Conservation (phyloP, 2,797 vertebrate species). For the Protonibea diacanthus region DNA sequence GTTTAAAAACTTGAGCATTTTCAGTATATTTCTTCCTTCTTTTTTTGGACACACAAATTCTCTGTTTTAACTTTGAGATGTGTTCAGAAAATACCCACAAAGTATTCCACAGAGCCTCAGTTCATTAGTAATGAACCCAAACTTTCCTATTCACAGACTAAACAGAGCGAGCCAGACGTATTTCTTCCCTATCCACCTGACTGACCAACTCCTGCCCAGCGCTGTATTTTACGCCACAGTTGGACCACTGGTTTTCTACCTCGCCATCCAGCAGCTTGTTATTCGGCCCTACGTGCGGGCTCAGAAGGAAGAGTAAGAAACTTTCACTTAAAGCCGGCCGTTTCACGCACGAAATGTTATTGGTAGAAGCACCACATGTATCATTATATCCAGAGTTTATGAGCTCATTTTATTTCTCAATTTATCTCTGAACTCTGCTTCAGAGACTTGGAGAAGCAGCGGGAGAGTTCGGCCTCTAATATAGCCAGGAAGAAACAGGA, state of each 20-base stretch:
- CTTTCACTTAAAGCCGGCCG: conserved; percentile 31
- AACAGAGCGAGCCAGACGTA: conserved; percentile 99
- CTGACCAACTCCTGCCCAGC: conserved; percentile 97
- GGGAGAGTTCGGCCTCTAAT: conserved; percentile 91
- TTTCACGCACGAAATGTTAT: conserved; percentile 52
- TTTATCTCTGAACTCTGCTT: conserved; percentile 52
- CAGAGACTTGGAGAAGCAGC: conserved; percentile 96
- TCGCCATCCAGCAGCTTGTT: conserved; percentile 94
- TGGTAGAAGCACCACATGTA: conserved; percentile 32
- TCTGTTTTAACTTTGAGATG: background rate
- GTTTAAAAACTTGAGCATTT: conserved; percentile 1
- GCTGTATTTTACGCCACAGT: conserved; percentile 98
- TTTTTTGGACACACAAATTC: too few species aligned
- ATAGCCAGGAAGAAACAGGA: conserved; percentile 95
- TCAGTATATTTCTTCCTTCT: too few species aligned
- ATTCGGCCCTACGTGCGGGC: conserved; percentile 95
- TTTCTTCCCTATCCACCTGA: conserved; percentile 97
- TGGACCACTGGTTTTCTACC: conserved; percentile 94
- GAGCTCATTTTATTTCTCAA: conserved; percentile 62
- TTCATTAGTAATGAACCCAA: conserved; percentile 36
- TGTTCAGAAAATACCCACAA: background rate
- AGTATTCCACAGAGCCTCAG: background rate
- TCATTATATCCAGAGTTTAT: conserved; percentile 61
- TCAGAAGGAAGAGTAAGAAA: conserved; percentile 94
- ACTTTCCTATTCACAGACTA: conserved; percentile 83